phyloP scores from a whole-genome alignment of 2,888 invertebrate genomes.

The Zaprionus lineosus region DNA sequence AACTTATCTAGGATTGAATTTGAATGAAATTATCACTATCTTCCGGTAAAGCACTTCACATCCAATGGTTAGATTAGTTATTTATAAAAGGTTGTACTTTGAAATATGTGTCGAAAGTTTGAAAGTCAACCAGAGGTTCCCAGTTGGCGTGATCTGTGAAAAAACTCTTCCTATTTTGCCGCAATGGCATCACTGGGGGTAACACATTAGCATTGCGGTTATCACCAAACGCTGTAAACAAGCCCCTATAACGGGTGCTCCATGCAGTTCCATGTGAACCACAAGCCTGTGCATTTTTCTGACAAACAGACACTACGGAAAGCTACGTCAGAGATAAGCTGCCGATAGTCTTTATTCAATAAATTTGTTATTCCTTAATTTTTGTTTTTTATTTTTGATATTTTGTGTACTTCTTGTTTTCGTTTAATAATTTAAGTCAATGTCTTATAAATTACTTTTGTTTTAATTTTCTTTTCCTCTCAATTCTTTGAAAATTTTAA shows the following conservation, averaged over 20 bases:
- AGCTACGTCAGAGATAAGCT: constrained; percentile 21
- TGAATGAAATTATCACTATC: no score
- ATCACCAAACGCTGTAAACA: constrained; percentile 63
- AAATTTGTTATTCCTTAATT: constrained; percentile 3
- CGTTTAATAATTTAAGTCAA: no score
- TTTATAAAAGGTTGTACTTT: constrained; percentile 5
- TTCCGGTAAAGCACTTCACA: constrained; percentile 17
- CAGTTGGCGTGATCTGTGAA: constrained; percentile 11
- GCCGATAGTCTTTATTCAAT: not conserved
- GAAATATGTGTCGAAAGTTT: constrained; percentile 36
- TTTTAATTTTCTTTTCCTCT: no score
- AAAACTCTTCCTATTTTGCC: not conserved
- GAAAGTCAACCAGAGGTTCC: constrained; percentile 62
- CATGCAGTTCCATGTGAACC: constrained; percentile 19
- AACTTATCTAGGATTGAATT: constrained; percentile 21
- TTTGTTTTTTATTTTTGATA: not conserved
- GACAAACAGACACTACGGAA: no score
- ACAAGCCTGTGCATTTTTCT: constrained; percentile 9
- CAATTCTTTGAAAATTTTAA: no score
- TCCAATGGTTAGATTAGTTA: constrained; percentile 25
- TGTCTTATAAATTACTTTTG: no score
- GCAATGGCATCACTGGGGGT: constrained; percentile 6
- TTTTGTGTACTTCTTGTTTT: no score
- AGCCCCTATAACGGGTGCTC: constrained; percentile 18
- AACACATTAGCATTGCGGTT: constrained; percentile 23